Evolutionary conservation across 2,113 vertebrate species (phyloP).

Genomic region (Cromileptes altivelis): DNA sequence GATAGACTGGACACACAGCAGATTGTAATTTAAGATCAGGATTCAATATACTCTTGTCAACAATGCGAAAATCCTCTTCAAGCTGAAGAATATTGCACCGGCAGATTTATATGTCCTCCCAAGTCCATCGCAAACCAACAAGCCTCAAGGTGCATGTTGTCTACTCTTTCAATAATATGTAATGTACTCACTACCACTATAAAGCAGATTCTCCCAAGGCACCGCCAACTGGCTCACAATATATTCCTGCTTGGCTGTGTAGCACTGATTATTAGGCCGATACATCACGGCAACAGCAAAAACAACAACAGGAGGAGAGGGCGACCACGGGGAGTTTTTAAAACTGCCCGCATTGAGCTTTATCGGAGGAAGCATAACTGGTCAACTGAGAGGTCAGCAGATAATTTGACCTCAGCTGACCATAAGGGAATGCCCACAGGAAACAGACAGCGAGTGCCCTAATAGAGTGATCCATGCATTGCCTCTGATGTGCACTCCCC

Average conservation of each 20-base stretch:
- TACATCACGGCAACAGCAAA: constrained; percentile 64
- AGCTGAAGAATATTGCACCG: constrained; percentile 43
- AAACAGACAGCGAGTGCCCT: constrained; percentile 13
- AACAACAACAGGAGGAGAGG: constrained; percentile 24
- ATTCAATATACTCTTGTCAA: constrained; percentile 12
- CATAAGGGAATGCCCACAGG: constrained; percentile 1
- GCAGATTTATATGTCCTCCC: constrained; percentile 48
- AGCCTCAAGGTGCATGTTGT: constrained; percentile 56
- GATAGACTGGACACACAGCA: neutral
- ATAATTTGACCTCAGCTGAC: constrained; percentile 51
- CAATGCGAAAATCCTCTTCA: constrained; percentile 17
- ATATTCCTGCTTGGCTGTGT: constrained; percentile 55
- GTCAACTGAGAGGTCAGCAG: constrained; percentile 46
- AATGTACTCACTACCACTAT: constrained; percentile 60
- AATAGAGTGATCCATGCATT: constrained; percentile 27
- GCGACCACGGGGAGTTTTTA: constrained; percentile 50
- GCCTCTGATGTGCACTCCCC: constrained; percentile 1
- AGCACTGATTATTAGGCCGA: constrained; percentile 72
- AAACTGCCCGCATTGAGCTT: constrained; percentile 50
- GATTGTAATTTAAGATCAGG: constrained; percentile 36
- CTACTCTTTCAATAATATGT: constrained; percentile 67
- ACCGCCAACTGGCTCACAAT: constrained; percentile 44
- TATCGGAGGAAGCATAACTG: constrained; percentile 52
- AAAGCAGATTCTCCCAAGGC: constrained; percentile 62
- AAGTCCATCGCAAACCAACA: constrained; percentile 50